A percentile compares a stretch with the other conserved stretches of the same genome.
Evolutionary conservation across 2,113 vertebrate genomes (phyloP).

Genomic region (Eudyptes chrysolophus): DNA sequence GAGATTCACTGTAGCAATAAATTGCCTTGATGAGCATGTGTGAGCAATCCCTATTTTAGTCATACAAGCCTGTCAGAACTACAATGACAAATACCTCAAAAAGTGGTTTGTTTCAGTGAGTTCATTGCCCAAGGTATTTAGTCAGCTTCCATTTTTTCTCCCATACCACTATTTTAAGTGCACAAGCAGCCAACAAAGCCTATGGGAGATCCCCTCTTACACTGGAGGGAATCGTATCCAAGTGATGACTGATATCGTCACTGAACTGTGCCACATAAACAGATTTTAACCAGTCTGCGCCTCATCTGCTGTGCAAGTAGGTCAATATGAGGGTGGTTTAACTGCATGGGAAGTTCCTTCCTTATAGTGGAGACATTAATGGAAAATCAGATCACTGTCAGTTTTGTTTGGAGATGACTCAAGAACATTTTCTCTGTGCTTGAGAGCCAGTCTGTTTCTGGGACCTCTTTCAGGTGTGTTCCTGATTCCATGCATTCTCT

Average conservation of each 20-base stretch:
- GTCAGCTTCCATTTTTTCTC: background rate
- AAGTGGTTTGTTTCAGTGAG: background rate
- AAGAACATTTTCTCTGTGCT: background rate
- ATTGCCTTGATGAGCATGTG: background rate
- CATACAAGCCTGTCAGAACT: background rate
- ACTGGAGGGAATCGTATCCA: background rate
- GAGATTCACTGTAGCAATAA: background rate
- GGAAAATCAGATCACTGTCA: background rate
- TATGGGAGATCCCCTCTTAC: background rate
- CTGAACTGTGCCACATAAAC: background rate
- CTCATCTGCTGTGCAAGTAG: background rate
- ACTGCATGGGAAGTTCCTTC: background rate
- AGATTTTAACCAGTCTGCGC: background rate
- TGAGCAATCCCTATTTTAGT: background rate
- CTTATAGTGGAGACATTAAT: background rate
- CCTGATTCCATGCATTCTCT: background rate
- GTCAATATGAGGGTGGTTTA: rapidly evolving
- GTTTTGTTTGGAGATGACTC: background rate
- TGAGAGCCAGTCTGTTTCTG: background rate
- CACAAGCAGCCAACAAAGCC: background rate
- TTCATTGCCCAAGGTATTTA: background rate
- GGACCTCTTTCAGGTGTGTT: background rate
- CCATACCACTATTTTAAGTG: background rate
- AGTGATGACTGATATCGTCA: background rate
- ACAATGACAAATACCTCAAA: background rate